Base-by-base conservation (phyloP, 2,113 vertebrate genomes). In the Setophaga kirtlandii region DNA sequence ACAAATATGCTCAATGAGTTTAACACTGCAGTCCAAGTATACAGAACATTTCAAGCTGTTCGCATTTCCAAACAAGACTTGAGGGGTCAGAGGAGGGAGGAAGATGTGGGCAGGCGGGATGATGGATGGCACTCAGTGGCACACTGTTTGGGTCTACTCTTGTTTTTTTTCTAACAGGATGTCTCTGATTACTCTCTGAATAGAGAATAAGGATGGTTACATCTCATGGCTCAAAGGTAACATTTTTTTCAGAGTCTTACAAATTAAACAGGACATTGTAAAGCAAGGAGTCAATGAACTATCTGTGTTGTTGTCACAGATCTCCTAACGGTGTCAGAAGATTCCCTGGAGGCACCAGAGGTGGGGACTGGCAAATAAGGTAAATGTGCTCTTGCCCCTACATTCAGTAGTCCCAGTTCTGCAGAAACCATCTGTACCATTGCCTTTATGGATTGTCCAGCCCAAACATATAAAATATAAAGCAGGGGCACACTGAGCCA, bases 161-260 rank as follows among this genome's bases (percentile, higher is more conserved):
- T 88, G 74, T 70, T 94, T 70, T 70, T 95, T 91, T 88, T 96
- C 84, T 84, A 83, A 96, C 71, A 96, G 85, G 90, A 96, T 87
- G 86, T 80, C 86, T 94, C 92, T 83, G 88, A 96, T 96, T 95
- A 94, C 62, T 87, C 89, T 93, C 74, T 58, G 86, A 91, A 87
- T 31, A 76, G 77, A 83, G 47, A 92, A 65, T 70, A 71, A 91
- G 84, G 70, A 95, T 5, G 42, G 93, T 65, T 94, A 73, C 59
- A 11, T 90, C 82, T 95, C 90, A 47, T 12, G 91, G 90, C 81
- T 95, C 87, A 91, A 76, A 96, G 87, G 65, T 46, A 82, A 78
- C 16, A 5, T 49, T 90, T 77, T 79, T 89, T 89, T 37, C 73
- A 56, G 30, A 87, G 63, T 46, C 47, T 69, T 50, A 91, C 69